Base-by-base conservation (phyloP, 1,140 invertebrate genomes). In the Nilaparvata lugens region DNA sequence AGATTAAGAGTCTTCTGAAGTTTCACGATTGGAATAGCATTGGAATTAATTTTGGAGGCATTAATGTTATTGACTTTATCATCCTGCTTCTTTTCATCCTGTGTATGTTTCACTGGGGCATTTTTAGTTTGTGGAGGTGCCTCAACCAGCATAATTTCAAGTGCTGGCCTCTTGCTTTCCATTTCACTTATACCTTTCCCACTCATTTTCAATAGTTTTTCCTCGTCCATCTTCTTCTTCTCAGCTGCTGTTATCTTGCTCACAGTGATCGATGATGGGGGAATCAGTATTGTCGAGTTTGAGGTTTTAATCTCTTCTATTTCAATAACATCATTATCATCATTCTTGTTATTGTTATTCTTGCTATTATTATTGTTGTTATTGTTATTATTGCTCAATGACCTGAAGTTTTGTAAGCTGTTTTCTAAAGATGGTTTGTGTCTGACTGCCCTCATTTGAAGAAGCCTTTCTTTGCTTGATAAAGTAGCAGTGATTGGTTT, bases 121-220 rank as follows among this genome's bases (percentile, higher is more conserved):
- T 59, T 43, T 23, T 59, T 56, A 0, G 18, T 52, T 18, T 56
- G 56, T 24, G 56, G 56, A 25, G 69, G 56, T 25, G 66, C 61
- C 60, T 70, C 65, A 2, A 71, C 69, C 2, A 70, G 51, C 61
- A 70, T 70, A 21, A 71, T 71, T 42, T 71, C 68, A 38, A 71
- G 56, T 2, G 67, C 68, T 2, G 69, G 69, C 21, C 67, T 62
- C 52, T 67, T 65, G 23, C 42, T 61, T 23, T 64, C 66, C 0
- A 52, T 13, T 9, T 60, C 62, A n/a, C 54, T 42, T 13, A 23
- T 61, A 14, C 60, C 48, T 61, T 65, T 48, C 62, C 58, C 42
- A 48, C 45, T 48, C 45, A 48, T 48, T 52, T 45, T 55, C 25
- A 63, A 48, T 4, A 63, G 40, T 52, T 69, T 69, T n/a, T 67